Evolutionary conservation across 1,140 invertebrate species (phyloP).

Genomic region (Drosophila murphyi): DNA sequence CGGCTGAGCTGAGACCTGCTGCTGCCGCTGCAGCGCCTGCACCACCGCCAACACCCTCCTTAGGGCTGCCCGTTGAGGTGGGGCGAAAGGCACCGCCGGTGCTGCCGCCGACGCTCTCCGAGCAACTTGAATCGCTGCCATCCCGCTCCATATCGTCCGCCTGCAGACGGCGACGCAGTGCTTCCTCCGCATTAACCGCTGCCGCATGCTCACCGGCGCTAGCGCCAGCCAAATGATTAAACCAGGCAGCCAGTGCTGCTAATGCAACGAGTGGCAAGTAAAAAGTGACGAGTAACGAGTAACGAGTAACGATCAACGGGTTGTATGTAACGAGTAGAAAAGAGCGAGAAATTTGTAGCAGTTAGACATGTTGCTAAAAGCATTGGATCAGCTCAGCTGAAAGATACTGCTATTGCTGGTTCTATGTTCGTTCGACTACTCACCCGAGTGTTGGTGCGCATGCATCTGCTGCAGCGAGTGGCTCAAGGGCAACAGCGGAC

Average conservation of each 20-base stretch:
- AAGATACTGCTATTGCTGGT: not conserved
- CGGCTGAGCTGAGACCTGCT: slow-evolving; percentile 85
- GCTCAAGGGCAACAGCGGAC: slow-evolving; percentile 88
- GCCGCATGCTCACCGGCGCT: slow-evolving; percentile 84
- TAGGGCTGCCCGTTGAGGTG: slow-evolving; percentile 85
- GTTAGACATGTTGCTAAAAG: slow-evolving; percentile 7
- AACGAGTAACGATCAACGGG: not conserved
- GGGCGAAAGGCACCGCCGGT: slow-evolving; percentile 86
- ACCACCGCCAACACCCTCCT: slow-evolving; percentile 84
- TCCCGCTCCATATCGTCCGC: slow-evolving; percentile 87
- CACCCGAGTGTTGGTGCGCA: slow-evolving; percentile 83
- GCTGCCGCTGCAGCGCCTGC: slow-evolving; percentile 85
- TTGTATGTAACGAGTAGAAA: slow-evolving; percentile 5
- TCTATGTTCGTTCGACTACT: slow-evolving; percentile 34
- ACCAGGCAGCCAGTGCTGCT: slow-evolving; percentile 86
- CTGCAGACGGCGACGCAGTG: slow-evolving; percentile 85
- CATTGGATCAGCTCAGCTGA: not conserved
- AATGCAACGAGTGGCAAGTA: slow-evolving; percentile 5
- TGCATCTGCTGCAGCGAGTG: slow-evolving; percentile 84
- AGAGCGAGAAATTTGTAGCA: not conserved
- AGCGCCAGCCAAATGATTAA: slow-evolving; percentile 85
- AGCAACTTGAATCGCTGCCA: slow-evolving; percentile 88
- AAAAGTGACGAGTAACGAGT: not conserved
- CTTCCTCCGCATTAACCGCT: slow-evolving; percentile 84
- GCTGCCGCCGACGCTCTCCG: slow-evolving; percentile 86